phyloP scores from a whole-genome alignment of 2,113 vertebrate genomes.

The Semnornis frantzii region DNA sequence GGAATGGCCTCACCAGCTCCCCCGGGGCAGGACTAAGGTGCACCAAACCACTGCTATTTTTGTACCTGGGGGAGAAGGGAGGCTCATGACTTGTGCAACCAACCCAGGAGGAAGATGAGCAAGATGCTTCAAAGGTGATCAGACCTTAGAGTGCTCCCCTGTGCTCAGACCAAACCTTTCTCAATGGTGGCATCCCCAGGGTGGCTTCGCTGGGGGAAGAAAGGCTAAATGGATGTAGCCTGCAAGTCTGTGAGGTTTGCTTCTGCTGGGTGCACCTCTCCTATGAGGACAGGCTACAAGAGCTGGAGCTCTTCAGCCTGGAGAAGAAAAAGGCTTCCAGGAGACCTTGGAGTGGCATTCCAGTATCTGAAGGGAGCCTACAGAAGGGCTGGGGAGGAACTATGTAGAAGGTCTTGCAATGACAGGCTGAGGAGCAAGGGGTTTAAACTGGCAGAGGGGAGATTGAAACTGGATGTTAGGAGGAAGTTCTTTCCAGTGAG shows the following conservation, averaged over 20 bases:
- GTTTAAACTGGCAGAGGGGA: too few species aligned
- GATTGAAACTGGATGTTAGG: too few species aligned
- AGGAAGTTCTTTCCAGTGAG: too few species aligned
- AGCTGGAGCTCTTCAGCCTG: too few species aligned
- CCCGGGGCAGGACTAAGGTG: neutral
- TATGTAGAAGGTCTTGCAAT: too few species aligned
- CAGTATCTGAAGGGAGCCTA: too few species aligned
- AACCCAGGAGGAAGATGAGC: neutral
- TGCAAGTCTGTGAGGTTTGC: neutral
- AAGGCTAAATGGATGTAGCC: neutral
- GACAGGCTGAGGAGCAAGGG: too few species aligned
- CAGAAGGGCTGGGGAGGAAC: too few species aligned
- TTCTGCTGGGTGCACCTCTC: neutral
- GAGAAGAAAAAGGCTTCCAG: too few species aligned
- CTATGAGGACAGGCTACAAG: too few species aligned
- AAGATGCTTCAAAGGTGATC: neutral
- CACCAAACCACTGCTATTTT: neutral
- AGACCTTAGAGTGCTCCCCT: accelerated
- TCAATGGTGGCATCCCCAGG: neutral
- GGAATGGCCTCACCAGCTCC: neutral
- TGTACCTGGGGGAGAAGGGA: accelerated
- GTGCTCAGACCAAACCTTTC: accelerated
- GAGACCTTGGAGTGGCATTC: too few species aligned
- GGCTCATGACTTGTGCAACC: neutral
- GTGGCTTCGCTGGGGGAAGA: neutral